Percentiles rank a stretch among this genome's conserved stretches.
phyloP scores from a whole-genome alignment of 2,888 invertebrate genomes.

The Rhagium mordax region DNA sequence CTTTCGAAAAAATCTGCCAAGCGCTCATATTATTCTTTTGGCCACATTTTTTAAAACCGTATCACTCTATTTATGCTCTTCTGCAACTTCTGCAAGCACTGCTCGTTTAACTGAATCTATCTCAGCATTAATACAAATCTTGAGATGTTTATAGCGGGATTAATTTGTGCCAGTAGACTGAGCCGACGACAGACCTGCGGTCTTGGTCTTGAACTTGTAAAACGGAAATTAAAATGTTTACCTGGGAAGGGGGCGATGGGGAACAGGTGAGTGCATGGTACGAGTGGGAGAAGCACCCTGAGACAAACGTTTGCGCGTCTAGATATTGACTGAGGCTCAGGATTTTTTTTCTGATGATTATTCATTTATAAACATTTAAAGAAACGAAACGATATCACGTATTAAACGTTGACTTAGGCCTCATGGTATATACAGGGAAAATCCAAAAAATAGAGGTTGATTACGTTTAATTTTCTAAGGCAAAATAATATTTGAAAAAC shows the following conservation, averaged over 20 bases:
- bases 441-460: too few species aligned
- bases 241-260: conserved; percentile 13
- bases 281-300: conserved; percentile 16
- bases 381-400: too few species aligned
- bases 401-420: too few species aligned
- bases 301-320: not conserved
- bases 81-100: not conserved
- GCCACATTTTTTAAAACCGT: conserved; percentile 65
- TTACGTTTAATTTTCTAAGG: too few species aligned
- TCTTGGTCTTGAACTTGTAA: conserved; percentile 54
- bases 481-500: too few species aligned
- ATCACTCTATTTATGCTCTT: not conserved
- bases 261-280: conserved; percentile 26
- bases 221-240: conserved; percentile 30
- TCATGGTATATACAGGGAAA: too few species aligned
- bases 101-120: conserved; percentile 11
- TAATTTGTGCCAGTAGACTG: conserved; percentile 52
- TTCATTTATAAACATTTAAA: too few species aligned
- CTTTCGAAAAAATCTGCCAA: conserved; percentile 58
- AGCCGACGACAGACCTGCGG: conserved; percentile 43
- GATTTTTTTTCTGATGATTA: too few species aligned
- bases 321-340: not conserved
- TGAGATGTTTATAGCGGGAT: conserved; percentile 33
- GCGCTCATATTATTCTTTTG: conserved; percentile 78
- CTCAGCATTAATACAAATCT: conserved; percentile 24